Base-by-base conservation (phyloP, 2,888 invertebrate genomes). In the Hecatera dysodea region DNA sequence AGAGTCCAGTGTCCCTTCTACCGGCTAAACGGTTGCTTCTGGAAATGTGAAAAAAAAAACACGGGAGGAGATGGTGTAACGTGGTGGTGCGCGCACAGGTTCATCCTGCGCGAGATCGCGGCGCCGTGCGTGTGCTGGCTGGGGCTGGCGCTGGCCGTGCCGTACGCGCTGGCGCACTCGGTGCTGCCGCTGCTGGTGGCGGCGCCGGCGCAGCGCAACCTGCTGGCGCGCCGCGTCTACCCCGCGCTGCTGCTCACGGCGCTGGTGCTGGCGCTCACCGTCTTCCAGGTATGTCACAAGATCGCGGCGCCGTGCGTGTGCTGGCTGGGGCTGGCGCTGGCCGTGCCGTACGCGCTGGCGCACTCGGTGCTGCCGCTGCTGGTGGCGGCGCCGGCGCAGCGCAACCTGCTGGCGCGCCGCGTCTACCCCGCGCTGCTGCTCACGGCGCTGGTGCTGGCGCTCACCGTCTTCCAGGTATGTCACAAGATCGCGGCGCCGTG, bases 131-230 rank as follows among this genome's bases (percentile, higher is more conserved):
- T 99, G 78, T 97, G 98, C 68, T 97, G 97, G 90, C 97, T 99
- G 85, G 99, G 99, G 5, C 96, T 99, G 82, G 98, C 98, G 39
- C 96, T 99, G 76, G 98, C 99, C 0, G 96, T 99, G 82, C 99
- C 99, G n/a, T 99, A 99, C 92, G 99, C 99, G 12, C 98, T 99
- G 88, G 99, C 99, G 0, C 96, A 99, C 52, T 99, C 99, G 97
- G 98, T 99, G 99, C 0, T 99, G 99, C 17, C 99, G 99, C 95
- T 99, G 99, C 98, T 27, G 42, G 67, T 56, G 55, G 46, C 65
- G 24, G 57, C 83, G 74, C 80, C 74, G 6, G 80, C 80, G 44
- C 62, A 99, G 99, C 88, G 96, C 99, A 71, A 72, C 71, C 56
- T 82, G 59, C 72, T 72, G 71, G 91, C 97, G 56, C 93, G 97